phyloP scores from a whole-genome alignment of 2,113 vertebrate genomes.

The Acrocephalus arundinaceus region DNA sequence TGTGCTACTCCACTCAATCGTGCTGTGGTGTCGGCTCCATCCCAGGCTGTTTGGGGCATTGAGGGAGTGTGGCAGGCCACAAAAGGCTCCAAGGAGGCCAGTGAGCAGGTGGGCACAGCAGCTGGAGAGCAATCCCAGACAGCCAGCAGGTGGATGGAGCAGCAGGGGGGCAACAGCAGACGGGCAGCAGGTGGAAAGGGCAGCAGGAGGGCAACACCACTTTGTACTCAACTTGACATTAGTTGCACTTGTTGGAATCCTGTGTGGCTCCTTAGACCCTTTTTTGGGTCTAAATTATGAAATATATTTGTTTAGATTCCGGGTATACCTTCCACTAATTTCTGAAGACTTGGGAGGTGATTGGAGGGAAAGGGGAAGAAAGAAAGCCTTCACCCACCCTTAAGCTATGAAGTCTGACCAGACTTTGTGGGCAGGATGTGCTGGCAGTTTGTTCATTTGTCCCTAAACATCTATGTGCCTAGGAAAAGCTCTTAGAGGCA shows the following conservation, averaged over 20 bases:
- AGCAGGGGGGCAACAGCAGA: constrained; percentile 36
- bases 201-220: neutral
- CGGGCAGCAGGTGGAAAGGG: constrained; percentile 25
- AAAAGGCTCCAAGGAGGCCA: rapidly evolving
- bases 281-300: neutral
- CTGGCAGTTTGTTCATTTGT: neutral
- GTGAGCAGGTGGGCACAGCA: constrained; percentile 27
- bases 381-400: neutral
- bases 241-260: constrained; percentile 47
- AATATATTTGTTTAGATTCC: neutral
- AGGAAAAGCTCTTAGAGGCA: neutral
- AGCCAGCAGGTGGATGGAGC: neutral
- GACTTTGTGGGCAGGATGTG: neutral
- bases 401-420: rapidly evolving
- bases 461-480: too few species aligned
- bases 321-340: neutral
- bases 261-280: neutral
- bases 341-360: neutral
- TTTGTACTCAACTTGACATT: constrained; percentile 39
- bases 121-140: constrained; percentile 43
- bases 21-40: rapidly evolving
- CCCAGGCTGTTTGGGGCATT: rapidly evolving
- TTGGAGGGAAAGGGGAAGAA: neutral
- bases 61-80: rapidly evolving
- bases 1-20: rapidly evolving